A percentile compares a stretch with the other conserved stretches of the same genome.
These are phyloP conservation scores for Tetraneura akinire DNA, from an alignment of 1,140 invertebrate genomes.

Conservation along the genomic window DNA sequence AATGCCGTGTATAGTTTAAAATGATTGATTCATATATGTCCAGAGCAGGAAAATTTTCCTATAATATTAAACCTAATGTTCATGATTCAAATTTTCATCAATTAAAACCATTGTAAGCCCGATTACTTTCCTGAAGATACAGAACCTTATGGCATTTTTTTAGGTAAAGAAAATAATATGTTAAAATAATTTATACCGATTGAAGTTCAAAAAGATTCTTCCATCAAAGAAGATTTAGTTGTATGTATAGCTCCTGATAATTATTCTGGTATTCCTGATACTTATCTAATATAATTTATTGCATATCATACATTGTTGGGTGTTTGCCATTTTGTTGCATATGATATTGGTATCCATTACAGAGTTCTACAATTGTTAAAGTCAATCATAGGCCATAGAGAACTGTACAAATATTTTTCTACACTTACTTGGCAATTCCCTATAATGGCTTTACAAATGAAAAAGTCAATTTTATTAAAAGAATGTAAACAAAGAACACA, in stretches of 20 bases:
- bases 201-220: neutral
- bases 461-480: slow-evolving; percentile 63
- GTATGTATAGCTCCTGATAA: slow-evolving; percentile 60
- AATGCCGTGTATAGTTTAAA: slow-evolving; percentile 61
- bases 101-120: slow-evolving; percentile 43
- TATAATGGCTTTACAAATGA: slow-evolving; percentile 58
- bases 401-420: slow-evolving; percentile 52
- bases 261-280: slow-evolving; percentile 55
- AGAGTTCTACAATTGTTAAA: slow-evolving; percentile 53
- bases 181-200: slow-evolving; percentile 42
- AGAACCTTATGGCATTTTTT: slow-evolving; percentile 52
- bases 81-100: neutral
- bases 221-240: slow-evolving; percentile 47
- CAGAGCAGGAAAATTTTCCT: slow-evolving; percentile 57
- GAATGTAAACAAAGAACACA: slow-evolving; percentile 69
- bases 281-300: slow-evolving; percentile 63
- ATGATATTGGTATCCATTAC: slow-evolving; percentile 61
- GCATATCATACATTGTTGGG: slow-evolving; percentile 63
- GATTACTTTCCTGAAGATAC: slow-evolving; percentile 57
- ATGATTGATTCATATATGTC: slow-evolving; percentile 55
- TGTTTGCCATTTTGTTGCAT: slow-evolving; percentile 63
- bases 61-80: slow-evolving; percentile 58
- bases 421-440: slow-evolving; percentile 66
- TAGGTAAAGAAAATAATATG: slow-evolving; percentile 26
- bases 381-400: slow-evolving; percentile 50